A percentile compares a stretch with the other conserved stretches of the same genome.
Conservation (phyloP, 2,888 invertebrate genomes). For the Synergus itoensis region DNA sequence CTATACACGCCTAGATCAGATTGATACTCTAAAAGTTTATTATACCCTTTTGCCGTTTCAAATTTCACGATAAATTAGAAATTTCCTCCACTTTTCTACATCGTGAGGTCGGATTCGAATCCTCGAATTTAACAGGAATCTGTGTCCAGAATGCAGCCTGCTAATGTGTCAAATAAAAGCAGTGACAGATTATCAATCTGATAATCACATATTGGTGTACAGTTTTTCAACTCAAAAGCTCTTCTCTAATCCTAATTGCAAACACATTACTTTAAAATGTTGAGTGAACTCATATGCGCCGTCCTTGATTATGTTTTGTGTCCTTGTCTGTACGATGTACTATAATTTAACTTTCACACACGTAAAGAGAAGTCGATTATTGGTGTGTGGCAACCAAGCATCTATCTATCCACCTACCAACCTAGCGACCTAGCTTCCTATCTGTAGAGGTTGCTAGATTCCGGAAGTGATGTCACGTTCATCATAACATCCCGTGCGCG, state of each 20-base stretch:
- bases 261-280: background rate
- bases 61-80: background rate
- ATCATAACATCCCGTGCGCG: conserved; percentile 71
- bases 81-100: background rate
- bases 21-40: background rate
- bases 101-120: too few relatives aligned
- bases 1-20: background rate
- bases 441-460: conserved; percentile 62
- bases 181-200: too few relatives aligned
- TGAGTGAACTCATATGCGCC: background rate
- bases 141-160: too few relatives aligned
- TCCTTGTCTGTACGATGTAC: background rate
- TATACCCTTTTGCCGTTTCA: background rate
- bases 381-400: conserved; percentile 8
- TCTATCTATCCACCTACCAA: conserved; percentile 65
- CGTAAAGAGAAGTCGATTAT: background rate
- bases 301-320: conserved; percentile 17
- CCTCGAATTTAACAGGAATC: too few relatives aligned
- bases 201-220: too few relatives aligned
- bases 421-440: conserved; percentile 73
- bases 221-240: background rate
- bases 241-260: too few relatives aligned
- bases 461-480: conserved; percentile 75
- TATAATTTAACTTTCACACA: conserved; percentile 1
- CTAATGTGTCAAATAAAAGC: too few relatives aligned